Evolutionary conservation across 2,888 invertebrate genomes (phyloP), one percentile per base, ranked within the genome.

Genomic region (Cantharis rustica): DNA sequence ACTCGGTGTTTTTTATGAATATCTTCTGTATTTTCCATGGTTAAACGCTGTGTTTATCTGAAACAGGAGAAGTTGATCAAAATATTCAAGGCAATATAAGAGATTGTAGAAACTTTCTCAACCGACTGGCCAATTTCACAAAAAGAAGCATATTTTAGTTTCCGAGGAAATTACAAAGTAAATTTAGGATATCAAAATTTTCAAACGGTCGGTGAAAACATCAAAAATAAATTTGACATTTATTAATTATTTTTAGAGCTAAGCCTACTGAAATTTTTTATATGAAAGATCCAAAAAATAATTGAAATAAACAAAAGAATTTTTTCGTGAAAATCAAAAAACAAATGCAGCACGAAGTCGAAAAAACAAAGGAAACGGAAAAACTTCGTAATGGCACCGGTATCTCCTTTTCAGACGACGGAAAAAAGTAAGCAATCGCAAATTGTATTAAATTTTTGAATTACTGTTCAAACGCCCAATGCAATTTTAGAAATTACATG

Each of bases 1-100:
- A 95, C 93, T 81, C 95, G 91, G 3, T 95, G 91, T 87, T 96
- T 95, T 84, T 97, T 95, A 13, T 92, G 90, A 78, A 86, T 79
- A 77, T 90, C 92, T 13, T 90, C 88, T 77, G 93, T 93, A 82
- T 91, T 92, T 80, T 93, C 93, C 88, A 90, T 89, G 88, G 16
- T 47, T 3, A 7, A 9, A 7, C 1, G 23, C 9, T 23, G n/a
- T n/a, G 9, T 5, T 47, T 47, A n/a, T n/a, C 47, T 47, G 47
- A 2, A n/a, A 47, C 7, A 23, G 23, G 23, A 1, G 9, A 23
- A 23, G 9, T 9, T 23, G 23, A 9, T 23, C 23, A 9, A 23
- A 23, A 23, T 9, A 23, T 23, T 1, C 9, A 1, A 2, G 17
- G 17, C 17, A 17, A 17, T 2, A 17, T 4, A 31, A n/a, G 1